phyloP scores from a whole-genome alignment of 2,113 vertebrate species.

The Oreochromis spilurus region DNA sequence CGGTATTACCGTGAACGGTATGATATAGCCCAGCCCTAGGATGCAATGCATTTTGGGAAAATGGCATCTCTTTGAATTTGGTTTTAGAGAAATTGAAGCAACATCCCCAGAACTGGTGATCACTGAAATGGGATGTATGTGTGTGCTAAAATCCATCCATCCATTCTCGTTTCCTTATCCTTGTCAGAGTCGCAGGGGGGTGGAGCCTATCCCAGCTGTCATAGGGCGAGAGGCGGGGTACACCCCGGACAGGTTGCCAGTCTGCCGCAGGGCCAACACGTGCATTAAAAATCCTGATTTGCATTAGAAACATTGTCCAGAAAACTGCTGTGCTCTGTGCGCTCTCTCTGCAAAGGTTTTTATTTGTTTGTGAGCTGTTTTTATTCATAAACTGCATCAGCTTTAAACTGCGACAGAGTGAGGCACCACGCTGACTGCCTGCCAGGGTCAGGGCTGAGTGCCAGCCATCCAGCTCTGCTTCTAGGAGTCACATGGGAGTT shows the following conservation, averaged over 20 bases:
- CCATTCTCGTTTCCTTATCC: fast-evolving
- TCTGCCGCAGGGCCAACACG: background rate
- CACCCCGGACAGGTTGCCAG: background rate
- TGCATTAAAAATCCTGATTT: background rate
- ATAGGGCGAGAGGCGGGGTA: background rate
- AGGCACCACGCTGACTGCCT: background rate
- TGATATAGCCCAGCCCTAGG: too few relatives aligned
- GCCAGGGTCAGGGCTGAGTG: background rate
- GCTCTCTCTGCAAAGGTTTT: background rate
- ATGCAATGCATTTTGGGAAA: background rate
- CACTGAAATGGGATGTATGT: background rate
- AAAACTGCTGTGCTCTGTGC: background rate
- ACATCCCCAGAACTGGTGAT: background rate
- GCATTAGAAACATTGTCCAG: background rate
- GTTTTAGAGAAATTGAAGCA: background rate
- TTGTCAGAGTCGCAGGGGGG: background rate
- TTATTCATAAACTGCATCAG: background rate
- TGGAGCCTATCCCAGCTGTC: background rate
- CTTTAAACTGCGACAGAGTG: background rate
- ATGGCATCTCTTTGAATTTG: background rate
- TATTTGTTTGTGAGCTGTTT: background rate
- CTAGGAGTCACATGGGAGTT: constrained; percentile 26
- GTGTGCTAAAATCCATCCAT: background rate
- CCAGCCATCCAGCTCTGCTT: constrained; percentile 20
- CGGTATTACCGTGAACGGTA: too few relatives aligned